Base-by-base conservation (phyloP, 1,140 invertebrate species). In the Thrips palmi region DNA sequence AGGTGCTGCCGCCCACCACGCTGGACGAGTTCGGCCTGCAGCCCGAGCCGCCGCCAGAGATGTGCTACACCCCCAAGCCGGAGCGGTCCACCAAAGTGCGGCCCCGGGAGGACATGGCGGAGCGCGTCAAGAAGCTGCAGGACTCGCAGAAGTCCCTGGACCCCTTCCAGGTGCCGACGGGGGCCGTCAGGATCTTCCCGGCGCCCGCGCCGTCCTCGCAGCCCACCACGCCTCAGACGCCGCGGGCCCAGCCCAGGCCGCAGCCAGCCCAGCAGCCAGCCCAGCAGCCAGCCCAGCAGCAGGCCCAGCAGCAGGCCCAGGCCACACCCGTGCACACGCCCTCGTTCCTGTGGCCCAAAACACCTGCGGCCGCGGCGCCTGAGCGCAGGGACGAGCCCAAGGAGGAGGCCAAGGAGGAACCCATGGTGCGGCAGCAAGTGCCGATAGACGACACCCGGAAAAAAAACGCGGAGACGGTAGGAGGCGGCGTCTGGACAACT, bases 21-120 rank as follows among this genome's bases (percentile, higher is more conserved):
- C 32, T 60, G 31, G 50, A 54, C 29, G 63, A 67, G 42, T 63
- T 76, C 27, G 65, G 65, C 50, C 45, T 78, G 0, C 61, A 68
- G 37, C 76, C 75, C 1, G 77, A 75, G 51, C 69, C 75, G 18
- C 74, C 74, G 7, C 73, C 75, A n/a, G 70, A 77, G 56, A 74
- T 77, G 14, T 68, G 67, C 24, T 77, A 64, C 43, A 65, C 66
- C 20, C 67, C 72, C 2, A 70, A 46, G 43, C 49, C 7, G 48
- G 50, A 42, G 45, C 53, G 0, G 60, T 61, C 24, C 40, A 44
- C 32, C 28, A 52, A 51, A n/a, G n/a, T n/a, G n/a, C n/a, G n/a
- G 30, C 40, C 40, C 21, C 59, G 58, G 44, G 65, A 69, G 34
- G 62, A 70, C 18, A 59, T 77, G 10, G 63, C 63, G 14, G 57